Evolutionary conservation across 1,140 invertebrate species (phyloP), one percentile per base, ranked within the genome.

Genomic region (Cyphomyrmex costatus): DNA sequence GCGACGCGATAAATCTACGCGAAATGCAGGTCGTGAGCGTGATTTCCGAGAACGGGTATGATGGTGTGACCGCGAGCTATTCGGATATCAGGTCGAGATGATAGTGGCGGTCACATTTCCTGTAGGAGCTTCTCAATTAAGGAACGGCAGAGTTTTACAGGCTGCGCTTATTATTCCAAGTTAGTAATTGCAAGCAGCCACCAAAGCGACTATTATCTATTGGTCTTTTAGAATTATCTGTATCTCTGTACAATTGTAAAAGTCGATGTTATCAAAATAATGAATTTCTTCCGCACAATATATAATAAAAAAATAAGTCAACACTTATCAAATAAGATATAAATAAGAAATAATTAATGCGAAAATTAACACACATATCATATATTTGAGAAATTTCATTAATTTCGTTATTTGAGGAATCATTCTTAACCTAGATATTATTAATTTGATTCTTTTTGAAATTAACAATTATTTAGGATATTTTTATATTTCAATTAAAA

Each of bases 1-100:
- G 53, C 66, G 79, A 49, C 79, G 68, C 79, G 79, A 61, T 83
- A 83, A 83, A 83, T 83, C 79, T 60, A 49, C 65, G 65, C 53
- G 42, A 68, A 65, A 66, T 79, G 77, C 61, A 51, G 46, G 60
- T 33, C 21, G 63, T 49, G 77, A 30, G 77, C 46, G 65, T 19
- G 53, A 58, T 82, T 82, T 82, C 66, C 66, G 36, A 73, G 53
- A 30, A 46, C 30, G 51, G 65, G 14, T n/a, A 42, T 19, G 61
- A 14, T 42, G 21, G 49, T 21, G 42, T 71, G 60, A 46, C 24
- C 33, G 49, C 12, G 27, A 33, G 63, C 30, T 14, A 27, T 80
- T 53, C 21, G 51, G 49, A 70, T 24, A 68, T 53, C 61, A 19
- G 46, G 46, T 70, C 60, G 30, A 79, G 30, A 42, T 53, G n/a